Percentiles rank a stretch among this genome's conserved stretches.
phyloP scores from a whole-genome alignment of 1,140 invertebrate genomes.

The Bactericera cockerelli region DNA sequence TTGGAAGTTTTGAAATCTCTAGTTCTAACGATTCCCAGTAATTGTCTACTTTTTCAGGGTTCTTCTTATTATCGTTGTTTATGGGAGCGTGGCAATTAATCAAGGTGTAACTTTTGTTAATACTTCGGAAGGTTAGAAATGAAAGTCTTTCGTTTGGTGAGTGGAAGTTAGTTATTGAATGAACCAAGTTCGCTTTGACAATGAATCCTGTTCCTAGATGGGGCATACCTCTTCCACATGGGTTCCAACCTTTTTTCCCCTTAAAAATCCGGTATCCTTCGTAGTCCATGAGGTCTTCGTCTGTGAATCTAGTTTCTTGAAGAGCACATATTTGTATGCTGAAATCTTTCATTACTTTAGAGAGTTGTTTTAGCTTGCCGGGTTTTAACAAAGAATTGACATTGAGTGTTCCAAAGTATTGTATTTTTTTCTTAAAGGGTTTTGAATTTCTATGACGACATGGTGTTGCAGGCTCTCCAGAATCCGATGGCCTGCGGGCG shows the following conservation, averaged over 20 bases:
- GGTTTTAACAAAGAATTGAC: background rate
- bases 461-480: constrained; percentile 3
- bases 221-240: background rate
- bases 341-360: too few relatives aligned
- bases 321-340: too few relatives aligned
- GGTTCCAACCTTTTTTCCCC: background rate
- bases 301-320: too few relatives aligned
- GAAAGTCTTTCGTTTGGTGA: background rate
- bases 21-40: background rate
- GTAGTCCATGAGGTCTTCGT: too few relatives aligned
- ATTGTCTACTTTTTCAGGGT: background rate
- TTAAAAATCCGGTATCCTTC: background rate
- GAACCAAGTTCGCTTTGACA: background rate
- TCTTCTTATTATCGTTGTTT: background rate
- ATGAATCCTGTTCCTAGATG: background rate
- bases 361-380: background rate
- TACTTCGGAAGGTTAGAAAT: background rate
- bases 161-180: background rate
- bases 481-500: background rate
- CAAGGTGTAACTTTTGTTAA: background rate
- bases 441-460: background rate
- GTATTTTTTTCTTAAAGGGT: background rate
- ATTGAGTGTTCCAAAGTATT: background rate
- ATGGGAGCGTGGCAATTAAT: constrained; percentile 5
- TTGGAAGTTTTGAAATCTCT: constrained; percentile 1